Conservation (phyloP, 2,113 vertebrate genomes). For the Pitta sordida region DNA sequence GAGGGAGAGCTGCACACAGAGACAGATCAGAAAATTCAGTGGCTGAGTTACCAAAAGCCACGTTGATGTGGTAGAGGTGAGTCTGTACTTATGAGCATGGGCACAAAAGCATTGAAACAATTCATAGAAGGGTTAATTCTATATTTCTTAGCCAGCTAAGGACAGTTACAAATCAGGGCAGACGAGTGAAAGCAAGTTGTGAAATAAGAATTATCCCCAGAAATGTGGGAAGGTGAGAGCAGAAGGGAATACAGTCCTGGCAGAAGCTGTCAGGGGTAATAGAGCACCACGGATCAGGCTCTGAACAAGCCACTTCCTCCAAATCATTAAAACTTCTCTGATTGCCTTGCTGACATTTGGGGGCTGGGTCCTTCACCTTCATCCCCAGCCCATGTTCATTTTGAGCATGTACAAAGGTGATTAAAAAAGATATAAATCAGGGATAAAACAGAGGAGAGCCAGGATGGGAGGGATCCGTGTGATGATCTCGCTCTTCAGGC, state of each 20-base stretch:
- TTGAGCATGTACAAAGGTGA: not conserved
- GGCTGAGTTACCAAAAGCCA: not conserved
- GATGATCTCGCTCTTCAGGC: not conserved
- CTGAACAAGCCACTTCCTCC: not conserved
- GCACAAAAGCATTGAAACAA: not conserved
- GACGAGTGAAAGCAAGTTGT: not conserved
- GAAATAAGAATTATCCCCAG: not conserved
- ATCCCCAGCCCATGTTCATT: not conserved
- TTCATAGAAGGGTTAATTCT: not conserved
- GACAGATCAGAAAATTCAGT: not conserved
- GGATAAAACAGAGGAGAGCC: not conserved
- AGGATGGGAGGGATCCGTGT: accelerated
- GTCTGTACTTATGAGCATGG: not conserved
- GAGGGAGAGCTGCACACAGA: not conserved
- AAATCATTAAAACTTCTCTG: not conserved
- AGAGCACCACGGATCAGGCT: not conserved
- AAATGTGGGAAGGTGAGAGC: not conserved
- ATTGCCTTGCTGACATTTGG: not conserved
- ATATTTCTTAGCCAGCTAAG: not conserved
- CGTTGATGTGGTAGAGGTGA: not conserved
- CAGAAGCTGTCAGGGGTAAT: not conserved
- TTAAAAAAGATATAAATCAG: not conserved
- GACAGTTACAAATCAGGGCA: not conserved
- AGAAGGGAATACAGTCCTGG: not conserved
- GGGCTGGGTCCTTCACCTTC: not conserved